Percentiles rank a stretch among this genome's conserved stretches.
These are phyloP conservation scores for Fragum fragum DNA, from an alignment of 2,888 invertebrate species.

Conservation along the genomic window DNA sequence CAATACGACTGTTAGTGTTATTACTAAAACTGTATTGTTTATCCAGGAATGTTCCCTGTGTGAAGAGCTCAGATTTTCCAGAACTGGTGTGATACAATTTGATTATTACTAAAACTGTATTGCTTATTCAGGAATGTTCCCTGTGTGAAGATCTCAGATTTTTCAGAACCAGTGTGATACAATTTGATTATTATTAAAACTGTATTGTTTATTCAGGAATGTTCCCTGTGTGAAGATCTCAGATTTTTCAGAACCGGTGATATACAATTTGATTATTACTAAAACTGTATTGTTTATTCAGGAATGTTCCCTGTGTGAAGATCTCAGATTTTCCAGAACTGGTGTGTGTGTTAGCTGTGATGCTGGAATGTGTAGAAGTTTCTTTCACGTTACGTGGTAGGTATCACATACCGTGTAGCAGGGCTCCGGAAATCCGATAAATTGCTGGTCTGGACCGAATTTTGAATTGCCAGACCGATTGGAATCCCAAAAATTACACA, in stretches of 20 bases:
- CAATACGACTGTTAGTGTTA: too few relatives aligned
- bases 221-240: slow-evolving; percentile 95
- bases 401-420: too few relatives aligned
- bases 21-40: background rate
- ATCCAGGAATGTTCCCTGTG: slow-evolving; percentile 94
- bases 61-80: slow-evolving; percentile 94
- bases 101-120: too few relatives aligned
- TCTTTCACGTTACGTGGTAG: slow-evolving; percentile 97
- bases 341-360: slow-evolving; percentile 99
- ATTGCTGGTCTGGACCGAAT: too few relatives aligned
- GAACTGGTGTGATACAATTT: too few relatives aligned
- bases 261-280: too few relatives aligned
- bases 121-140: slow-evolving; percentile 91
- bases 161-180: too few relatives aligned
- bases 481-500: too few relatives aligned
- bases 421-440: too few relatives aligned
- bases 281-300: slow-evolving; percentile 58
- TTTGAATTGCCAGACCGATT: too few relatives aligned
- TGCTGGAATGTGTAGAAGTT: slow-evolving; percentile 98
- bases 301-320: slow-evolving; percentile 95
- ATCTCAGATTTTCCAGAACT: slow-evolving; percentile 94
- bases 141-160: slow-evolving; percentile 95
- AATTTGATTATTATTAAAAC: too few relatives aligned
- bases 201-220: slow-evolving; percentile 88
- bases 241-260: slow-evolving; percentile 95